Percentiles rank a stretch among this genome's conserved stretches.
These are phyloP conservation scores for Sarcophaga bullata DNA, from an alignment of 1,140 invertebrate genomes.

Conservation along the genomic window DNA sequence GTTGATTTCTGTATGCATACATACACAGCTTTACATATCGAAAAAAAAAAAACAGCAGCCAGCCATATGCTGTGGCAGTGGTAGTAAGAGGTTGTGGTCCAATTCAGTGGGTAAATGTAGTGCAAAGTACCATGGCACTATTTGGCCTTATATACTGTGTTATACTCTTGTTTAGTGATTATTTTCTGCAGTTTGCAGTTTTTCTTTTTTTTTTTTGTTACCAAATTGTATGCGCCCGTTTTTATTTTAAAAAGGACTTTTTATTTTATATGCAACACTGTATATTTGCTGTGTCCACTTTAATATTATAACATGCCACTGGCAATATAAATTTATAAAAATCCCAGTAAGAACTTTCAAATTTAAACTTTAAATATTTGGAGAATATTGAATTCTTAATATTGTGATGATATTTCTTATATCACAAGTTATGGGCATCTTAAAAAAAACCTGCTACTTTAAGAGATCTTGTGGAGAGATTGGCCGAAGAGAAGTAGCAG, in stretches of 20 bases:
- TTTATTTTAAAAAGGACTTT: not conserved
- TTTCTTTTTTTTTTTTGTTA: not conserved
- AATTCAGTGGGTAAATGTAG: conserved; percentile 43
- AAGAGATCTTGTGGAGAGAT: too few relatives aligned
- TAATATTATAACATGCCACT: not conserved
- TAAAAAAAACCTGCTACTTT: not conserved
- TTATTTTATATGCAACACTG: not conserved
- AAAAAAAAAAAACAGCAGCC: not conserved
- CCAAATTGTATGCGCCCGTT: not conserved
- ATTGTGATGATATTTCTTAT: too few relatives aligned
- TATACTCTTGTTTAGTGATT: conserved; percentile 44
- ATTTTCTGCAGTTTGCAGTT: not conserved
- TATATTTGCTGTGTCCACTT: conserved; percentile 4
- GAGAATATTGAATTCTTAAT: too few relatives aligned
- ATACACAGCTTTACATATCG: not conserved
- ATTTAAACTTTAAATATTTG: not conserved
- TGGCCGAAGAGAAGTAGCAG: too few relatives aligned
- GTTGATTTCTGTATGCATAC: too few relatives aligned
- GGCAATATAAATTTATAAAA: too few relatives aligned
- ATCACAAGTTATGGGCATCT: not conserved
- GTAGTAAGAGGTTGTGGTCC: conserved; percentile 28
- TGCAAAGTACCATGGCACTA: conserved; percentile 60
- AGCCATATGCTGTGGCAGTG: not conserved
- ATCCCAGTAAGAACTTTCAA: too few relatives aligned
- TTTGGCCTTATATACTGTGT: conserved; percentile 57